Percentiles rank a stretch among this genome's conserved stretches.
phyloP scores from a whole-genome alignment of 2,113 vertebrate species.

The Sardina pilchardus region DNA sequence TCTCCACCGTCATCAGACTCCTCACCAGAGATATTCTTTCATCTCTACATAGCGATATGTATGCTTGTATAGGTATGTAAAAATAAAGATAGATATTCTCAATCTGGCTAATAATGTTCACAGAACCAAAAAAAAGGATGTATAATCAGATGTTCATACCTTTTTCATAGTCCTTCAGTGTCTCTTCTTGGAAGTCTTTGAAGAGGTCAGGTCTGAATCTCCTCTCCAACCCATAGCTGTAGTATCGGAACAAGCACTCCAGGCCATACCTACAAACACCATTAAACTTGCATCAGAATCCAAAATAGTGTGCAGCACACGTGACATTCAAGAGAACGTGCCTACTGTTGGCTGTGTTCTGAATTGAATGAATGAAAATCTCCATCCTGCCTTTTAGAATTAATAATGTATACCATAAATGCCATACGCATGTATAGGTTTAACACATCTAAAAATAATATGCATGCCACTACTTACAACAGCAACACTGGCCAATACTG shows the following conservation, averaged over 20 bases:
- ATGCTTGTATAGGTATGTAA: no score
- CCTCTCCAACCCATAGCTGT: slow-evolving; percentile 96
- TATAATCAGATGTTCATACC: slow-evolving; percentile 72
- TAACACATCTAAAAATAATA: no score
- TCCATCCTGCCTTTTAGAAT: no score
- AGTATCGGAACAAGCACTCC: slow-evolving; percentile 97
- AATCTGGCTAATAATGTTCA: neutral
- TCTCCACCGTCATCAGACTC: neutral
- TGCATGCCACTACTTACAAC: no score
- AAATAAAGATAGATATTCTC: neutral
- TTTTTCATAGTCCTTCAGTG: slow-evolving; percentile 90
- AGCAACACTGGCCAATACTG: no score
- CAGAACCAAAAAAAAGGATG: neutral
- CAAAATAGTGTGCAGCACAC: neutral
- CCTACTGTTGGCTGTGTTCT: no score
- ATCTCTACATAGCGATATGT: no score
- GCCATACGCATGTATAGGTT: no score
- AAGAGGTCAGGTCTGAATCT: slow-evolving; percentile 92
- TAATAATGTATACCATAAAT: no score
- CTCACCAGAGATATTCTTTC: neutral
- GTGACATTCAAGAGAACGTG: no score
- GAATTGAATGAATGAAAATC: no score
- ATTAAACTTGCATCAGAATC: neutral
- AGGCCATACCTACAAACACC: slow-evolving; percentile 82
- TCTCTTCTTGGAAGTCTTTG: slow-evolving; percentile 95